Percentiles rank a stretch among this genome's conserved stretches.
Conservation (phyloP, 2,113 vertebrate genomes). For the Pollimyrus isidori region DNA sequence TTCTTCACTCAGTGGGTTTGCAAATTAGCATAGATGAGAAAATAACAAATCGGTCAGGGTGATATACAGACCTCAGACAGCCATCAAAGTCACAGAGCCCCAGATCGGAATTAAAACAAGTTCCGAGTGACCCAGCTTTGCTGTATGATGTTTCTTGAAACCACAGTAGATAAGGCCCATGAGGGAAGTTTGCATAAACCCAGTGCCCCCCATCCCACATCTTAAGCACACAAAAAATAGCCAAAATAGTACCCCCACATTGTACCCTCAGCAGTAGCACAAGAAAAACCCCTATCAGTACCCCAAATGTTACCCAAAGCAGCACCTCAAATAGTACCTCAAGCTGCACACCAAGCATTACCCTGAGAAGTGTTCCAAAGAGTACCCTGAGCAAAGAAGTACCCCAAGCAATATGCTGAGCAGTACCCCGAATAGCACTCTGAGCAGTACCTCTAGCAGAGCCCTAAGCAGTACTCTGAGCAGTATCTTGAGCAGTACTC, state of each 20-base stretch:
- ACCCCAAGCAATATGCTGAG: not conserved
- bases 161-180: not conserved
- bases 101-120: not conserved
- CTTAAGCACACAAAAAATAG: not conserved
- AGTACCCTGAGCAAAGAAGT: not conserved
- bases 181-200: not conserved
- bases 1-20: not conserved
- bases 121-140: not conserved
- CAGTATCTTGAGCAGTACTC: not conserved
- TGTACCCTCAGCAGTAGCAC: not conserved
- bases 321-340: not conserved
- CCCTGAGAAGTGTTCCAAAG: not conserved
- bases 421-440: accelerated
- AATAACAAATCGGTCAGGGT: not conserved
- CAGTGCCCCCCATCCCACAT: not conserved
- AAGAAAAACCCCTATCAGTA: not conserved
- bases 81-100: not conserved
- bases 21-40: not conserved
- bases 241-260: not conserved
- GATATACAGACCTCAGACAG: not conserved
- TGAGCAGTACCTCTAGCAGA: not conserved
- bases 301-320: not conserved
- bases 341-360: not conserved
- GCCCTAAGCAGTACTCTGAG: not conserved
- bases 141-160: not conserved